A percentile compares a stretch with the other conserved stretches of the same genome.
Conservation (phyloP, 2,888 invertebrate genomes). For the Panzeria rudis region DNA sequence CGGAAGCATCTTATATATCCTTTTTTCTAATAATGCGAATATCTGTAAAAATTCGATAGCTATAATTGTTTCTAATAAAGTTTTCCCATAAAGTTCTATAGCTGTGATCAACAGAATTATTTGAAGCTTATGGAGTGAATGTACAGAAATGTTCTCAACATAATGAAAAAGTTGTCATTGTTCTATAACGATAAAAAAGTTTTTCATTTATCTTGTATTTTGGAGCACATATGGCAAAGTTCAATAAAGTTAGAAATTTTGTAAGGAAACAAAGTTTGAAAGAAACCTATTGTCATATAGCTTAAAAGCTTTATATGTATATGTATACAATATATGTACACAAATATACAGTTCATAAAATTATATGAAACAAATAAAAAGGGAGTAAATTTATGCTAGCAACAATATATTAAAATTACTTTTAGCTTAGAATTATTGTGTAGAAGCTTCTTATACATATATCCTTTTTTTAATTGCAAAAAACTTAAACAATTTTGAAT, state of each 20-base stretch:
- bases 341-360: neutral
- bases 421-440: neutral
- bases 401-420: neutral
- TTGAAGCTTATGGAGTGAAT: neutral
- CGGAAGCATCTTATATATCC: neutral
- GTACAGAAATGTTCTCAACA: neutral
- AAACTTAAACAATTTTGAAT: neutral
- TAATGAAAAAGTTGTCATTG: constrained; percentile 2
- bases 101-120: neutral
- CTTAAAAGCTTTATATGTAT: no score
- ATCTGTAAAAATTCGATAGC: neutral
- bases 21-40: neutral
- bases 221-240: neutral
- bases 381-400: neutral
- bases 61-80: neutral
- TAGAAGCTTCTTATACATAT: neutral
- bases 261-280: no score
- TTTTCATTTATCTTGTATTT: neutral
- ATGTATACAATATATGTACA: no score
- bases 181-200: constrained; percentile 8
- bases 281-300: neutral
- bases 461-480: neutral
- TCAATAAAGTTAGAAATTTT: neutral
- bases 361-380: neutral
- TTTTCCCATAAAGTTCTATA: neutral